Base-by-base conservation (phyloP, 2,888 invertebrate species). In the Hypomecis punctinalis region DNA sequence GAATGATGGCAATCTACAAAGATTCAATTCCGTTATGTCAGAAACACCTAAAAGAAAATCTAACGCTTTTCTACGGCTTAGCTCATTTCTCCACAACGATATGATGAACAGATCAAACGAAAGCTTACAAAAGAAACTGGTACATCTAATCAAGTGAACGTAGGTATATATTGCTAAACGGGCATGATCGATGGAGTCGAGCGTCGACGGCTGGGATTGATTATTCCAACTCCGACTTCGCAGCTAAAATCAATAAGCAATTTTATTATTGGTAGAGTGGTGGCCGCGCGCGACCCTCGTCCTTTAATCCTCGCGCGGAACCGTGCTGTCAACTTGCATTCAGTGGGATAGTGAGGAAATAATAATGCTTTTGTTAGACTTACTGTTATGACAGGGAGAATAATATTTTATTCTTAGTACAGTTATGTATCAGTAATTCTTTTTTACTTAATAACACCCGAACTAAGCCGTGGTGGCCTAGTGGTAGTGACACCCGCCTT, bases 201-300 rank as follows among this genome's bases (percentile, higher is more conserved):
- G 45, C 6, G 13, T 46, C 83, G 80, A 78, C 82, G 82, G 81
- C 86, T 83, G 75, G 78, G 83, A 89, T 84, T 86, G 85, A 91
- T 91, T 89, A 86, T 88, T 88, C 89, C 84, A 81, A 84, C 45
- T 51, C 36, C 46, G 37, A 63, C 46, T 46, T 36, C 56, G 47
- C 23, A 86, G 86, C 82, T 83, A 86, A 90, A 90, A 91, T 91
- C 91, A 88, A 92, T 93, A 88, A 88, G 84, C 81, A 66, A 85
- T 85, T 87, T 88, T 88, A 83, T 88, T 86, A 86, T 84, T 82
- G 83, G 79, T 74, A 72, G 75, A 86, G 84, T 82, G 83, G 79
- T 74, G 73, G 75, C 74, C 68, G 75, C 75, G 73, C 68, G 75
- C 76, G 78, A 78, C 83, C 84, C 61, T 61, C 56, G 62, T 56